A percentile compares a stretch with the other conserved stretches of the same genome.
phyloP scores from a whole-genome alignment of 2,797 vertebrate species.

The Saxicola maurus region DNA sequence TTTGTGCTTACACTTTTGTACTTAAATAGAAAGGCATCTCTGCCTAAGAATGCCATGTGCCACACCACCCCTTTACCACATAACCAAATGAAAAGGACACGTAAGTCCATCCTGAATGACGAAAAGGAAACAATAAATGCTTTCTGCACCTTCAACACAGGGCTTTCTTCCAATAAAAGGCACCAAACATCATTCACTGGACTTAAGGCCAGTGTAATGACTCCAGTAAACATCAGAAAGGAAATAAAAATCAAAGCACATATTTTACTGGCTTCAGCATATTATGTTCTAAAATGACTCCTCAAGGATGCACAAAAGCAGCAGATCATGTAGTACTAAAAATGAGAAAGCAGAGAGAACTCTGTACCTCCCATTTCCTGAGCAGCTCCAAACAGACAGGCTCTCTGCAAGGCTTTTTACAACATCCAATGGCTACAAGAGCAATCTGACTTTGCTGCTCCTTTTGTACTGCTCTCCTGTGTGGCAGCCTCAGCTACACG shows the following conservation, averaged over 20 bases:
- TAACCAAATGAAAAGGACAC: background rate
- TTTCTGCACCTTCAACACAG: background rate
- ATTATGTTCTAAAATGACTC: background rate
- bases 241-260: background rate
- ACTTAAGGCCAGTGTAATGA: background rate
- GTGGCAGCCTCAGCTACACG: background rate
- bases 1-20: background rate
- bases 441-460: background rate
- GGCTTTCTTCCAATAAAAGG: background rate
- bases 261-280: background rate
- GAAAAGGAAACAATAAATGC: background rate
- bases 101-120: fast-evolving
- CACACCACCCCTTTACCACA: fast-evolving
- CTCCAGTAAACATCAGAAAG: background rate
- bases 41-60: background rate
- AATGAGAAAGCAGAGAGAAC: background rate
- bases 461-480: background rate
- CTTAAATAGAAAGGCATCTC: background rate
- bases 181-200: background rate
- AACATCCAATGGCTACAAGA: background rate
- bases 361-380: background rate
- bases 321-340: background rate
- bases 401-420: background rate
- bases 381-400: background rate
- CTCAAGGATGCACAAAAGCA: background rate